Evolutionary conservation across 2,888 invertebrate species (phyloP), one percentile per base, ranked within the genome.

Genomic region (Amitus sp.): DNA sequence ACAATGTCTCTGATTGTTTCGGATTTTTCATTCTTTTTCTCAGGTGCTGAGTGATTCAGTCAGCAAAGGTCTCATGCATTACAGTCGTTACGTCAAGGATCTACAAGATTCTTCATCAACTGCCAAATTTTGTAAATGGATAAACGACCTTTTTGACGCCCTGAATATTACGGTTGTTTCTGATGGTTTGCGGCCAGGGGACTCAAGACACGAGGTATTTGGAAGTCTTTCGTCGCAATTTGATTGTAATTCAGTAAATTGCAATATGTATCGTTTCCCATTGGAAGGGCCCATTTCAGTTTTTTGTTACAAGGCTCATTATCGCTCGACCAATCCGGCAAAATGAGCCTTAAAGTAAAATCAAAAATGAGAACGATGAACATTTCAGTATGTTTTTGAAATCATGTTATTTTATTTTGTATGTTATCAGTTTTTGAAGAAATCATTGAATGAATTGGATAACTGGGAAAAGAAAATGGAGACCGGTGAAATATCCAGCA

Each of bases 111-210:
- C 48, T 12, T 46, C 54, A 56, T 47, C 23, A 4, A 65, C 65
- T 13, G 56, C 57, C 2, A 17, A 37, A 19, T 68, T 66, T 34
- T 68, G 67, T 20, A 47, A 61, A 20, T 64, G 62, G 61, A 59
- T 63, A 9, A 67, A 67, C 47, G 53, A 61, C 12, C 47, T 64
- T 47, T 68, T 68, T 27, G 65, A 66, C 51, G 61, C 63, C 1
- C 23, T 66, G 13, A 65, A 68, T 43, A 33, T 45, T 2, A 60
- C 20, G 7, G 13, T 37, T 9, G 33, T 30, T n/a, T 12, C 2
- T 15, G 4, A 18, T 6, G 1, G 19, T 6, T 18, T 34, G 13
- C n/a, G 18, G 4, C 5, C 9, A 7, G 7, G 39, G 4, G 15
- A 5, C 6, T 39, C 39, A 12, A 17, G 17, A 15, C 4, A 18